Evolutionary conservation across 2,797 vertebrate genomes (phyloP).

Genomic region (Scolopax bukidnonensis): DNA sequence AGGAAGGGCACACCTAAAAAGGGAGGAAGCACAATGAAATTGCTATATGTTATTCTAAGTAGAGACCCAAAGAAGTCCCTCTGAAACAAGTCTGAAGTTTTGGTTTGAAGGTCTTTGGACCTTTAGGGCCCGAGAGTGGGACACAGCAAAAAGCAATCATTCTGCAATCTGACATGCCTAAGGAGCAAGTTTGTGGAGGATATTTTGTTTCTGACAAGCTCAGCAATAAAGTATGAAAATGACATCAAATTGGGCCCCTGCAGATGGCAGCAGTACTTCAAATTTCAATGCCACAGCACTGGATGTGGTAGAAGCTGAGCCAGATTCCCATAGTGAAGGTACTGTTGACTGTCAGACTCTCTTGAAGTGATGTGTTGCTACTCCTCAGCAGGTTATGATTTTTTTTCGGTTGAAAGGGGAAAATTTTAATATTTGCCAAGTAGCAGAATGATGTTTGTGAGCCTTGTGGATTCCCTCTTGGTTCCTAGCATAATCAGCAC

Average conservation of each 20-base stretch:
- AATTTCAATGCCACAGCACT: conserved; percentile 53
- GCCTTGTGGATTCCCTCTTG: neutral
- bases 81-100: neutral
- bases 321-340: neutral
- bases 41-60: neutral
- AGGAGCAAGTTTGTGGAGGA: neutral
- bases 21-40: neutral
- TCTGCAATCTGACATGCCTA: neutral
- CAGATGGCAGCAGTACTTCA: conserved; percentile 83
- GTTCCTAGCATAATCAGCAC: neutral
- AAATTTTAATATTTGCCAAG: neutral
- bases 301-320: neutral
- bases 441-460: conserved; percentile 2
- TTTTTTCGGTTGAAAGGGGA: neutral
- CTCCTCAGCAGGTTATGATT: neutral
- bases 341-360: neutral
- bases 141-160: neutral
- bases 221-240: neutral
- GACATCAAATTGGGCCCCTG: conserved; percentile 65
- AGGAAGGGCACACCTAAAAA: neutral
- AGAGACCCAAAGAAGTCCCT: neutral
- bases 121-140: neutral
- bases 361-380: neutral
- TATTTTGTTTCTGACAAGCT: neutral
- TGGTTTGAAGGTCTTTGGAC: neutral